Conservation (phyloP, 2,888 invertebrate species). For the Zele albiditarsus region DNA sequence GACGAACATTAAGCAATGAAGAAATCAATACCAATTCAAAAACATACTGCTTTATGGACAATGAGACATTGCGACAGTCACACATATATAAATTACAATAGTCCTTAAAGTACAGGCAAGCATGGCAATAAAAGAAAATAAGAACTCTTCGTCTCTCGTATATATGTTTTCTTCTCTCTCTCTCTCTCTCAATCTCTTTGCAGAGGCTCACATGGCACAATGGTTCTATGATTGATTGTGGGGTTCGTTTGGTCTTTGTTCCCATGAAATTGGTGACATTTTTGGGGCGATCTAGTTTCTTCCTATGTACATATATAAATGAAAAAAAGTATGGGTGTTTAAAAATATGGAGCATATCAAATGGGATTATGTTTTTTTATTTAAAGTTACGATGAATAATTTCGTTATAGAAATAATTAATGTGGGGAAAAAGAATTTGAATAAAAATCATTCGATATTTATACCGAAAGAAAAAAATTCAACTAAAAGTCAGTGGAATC, state of each 20-base stretch:
- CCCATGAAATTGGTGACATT: slow-evolving; percentile 40
- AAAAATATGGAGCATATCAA: slow-evolving; percentile 12
- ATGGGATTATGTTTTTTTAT: slow-evolving; percentile 15
- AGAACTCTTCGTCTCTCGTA: not conserved
- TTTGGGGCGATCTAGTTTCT: slow-evolving; percentile 29
- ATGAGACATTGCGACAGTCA: slow-evolving; percentile 9
- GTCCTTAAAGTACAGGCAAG: not conserved
- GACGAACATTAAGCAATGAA: not conserved
- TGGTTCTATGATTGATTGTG: slow-evolving; percentile 48
- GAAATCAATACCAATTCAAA: not conserved
- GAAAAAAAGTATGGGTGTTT: not conserved
- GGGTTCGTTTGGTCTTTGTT: slow-evolving; percentile 34
- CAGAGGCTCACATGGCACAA: slow-evolving; percentile 37
- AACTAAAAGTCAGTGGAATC: too few relatives aligned
- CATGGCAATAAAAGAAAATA: not conserved
- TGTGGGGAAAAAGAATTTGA: too few relatives aligned
- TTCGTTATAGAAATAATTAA: not conserved
- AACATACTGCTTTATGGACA: not conserved
- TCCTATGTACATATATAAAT: not conserved
- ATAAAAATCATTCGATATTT: too few relatives aligned
- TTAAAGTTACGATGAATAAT: not conserved
- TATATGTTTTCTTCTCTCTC: slow-evolving; percentile 19
- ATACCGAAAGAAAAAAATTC: too few relatives aligned
- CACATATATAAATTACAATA: slow-evolving; percentile 9
- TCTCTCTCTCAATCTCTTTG: slow-evolving; percentile 27